These are phyloP conservation scores for Microtus montanus DNA, from an alignment of 2,113 vertebrate genomes.

Conservation along the genomic window DNA sequence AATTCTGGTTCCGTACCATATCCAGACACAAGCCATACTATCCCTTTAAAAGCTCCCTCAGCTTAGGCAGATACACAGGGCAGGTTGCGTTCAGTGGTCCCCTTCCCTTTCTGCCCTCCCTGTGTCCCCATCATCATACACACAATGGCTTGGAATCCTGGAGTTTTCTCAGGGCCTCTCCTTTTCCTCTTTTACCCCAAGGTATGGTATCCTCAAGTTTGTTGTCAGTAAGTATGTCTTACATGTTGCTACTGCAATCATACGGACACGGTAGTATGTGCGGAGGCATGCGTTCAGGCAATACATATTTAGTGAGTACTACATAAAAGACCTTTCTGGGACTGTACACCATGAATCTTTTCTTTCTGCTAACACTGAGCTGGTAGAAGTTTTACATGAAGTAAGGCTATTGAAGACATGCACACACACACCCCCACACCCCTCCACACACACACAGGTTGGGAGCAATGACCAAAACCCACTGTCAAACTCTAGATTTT, in stretches of 20 bases:
- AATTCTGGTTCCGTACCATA: not conserved
- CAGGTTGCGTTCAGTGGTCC: not conserved
- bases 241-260: not conserved
- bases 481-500: slow-evolving; percentile 6
- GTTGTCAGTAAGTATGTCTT: not conserved
- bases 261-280: not conserved
- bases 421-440: not conserved
- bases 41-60: not conserved
- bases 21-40: not conserved
- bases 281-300: not conserved
- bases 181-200: not conserved
- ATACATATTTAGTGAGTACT: not conserved
- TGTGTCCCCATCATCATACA: not conserved
- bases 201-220: not conserved
- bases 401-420: not conserved
- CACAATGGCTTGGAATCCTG: not conserved
- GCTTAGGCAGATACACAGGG: not conserved
- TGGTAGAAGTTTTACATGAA: not conserved
- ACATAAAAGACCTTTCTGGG: slow-evolving; percentile 5
- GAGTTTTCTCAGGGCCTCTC: not conserved
- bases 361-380: not conserved
- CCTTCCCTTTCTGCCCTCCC: not conserved
- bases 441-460: too few species aligned
- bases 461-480: not conserved
- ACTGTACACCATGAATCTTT: not conserved